A percentile compares a stretch with the other conserved stretches of the same genome.
Conservation (phyloP, 2,888 invertebrate genomes). For the Andrena dorsata region DNA sequence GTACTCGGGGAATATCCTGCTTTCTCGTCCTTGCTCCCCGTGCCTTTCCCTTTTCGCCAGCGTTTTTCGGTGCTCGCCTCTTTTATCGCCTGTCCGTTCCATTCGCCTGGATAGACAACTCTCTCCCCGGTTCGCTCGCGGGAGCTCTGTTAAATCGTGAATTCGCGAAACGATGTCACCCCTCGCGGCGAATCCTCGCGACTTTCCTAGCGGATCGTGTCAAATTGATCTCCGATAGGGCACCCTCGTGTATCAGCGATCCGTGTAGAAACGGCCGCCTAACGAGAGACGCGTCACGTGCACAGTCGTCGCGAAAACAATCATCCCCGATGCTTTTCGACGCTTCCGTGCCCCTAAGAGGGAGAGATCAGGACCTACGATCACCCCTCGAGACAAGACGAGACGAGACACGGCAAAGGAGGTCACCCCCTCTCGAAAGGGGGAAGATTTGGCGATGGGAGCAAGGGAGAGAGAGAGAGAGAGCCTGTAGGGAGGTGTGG, state of each 20-base stretch:
- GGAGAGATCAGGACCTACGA: constrained; percentile 35
- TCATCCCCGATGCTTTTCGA: constrained; percentile 19
- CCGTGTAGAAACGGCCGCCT: neutral
- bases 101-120: constrained; percentile 56
- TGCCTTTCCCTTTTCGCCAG: constrained; percentile 30
- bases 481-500: neutral
- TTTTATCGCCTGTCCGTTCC: constrained; percentile 66
- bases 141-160: constrained; percentile 62
- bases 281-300: constrained; percentile 10
- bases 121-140: constrained; percentile 43
- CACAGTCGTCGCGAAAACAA: constrained; percentile 32
- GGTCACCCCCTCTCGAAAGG: constrained; percentile 53
- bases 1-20: constrained; percentile 59
- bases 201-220: neutral
- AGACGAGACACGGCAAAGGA: constrained; percentile 50
- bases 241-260: neutral
- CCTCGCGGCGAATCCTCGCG: neutral
- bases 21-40: constrained; percentile 16
- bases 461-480: no score
- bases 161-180: neutral
- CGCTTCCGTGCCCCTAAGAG: constrained; percentile 12
- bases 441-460: constrained; percentile 6
- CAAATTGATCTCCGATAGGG: constrained; percentile 17
- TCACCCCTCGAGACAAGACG: constrained; percentile 41
- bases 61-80: constrained; percentile 46